Evolutionary conservation across 2,113 vertebrate genomes (phyloP).

Genomic region (Nerophis lumbriciformis): DNA sequence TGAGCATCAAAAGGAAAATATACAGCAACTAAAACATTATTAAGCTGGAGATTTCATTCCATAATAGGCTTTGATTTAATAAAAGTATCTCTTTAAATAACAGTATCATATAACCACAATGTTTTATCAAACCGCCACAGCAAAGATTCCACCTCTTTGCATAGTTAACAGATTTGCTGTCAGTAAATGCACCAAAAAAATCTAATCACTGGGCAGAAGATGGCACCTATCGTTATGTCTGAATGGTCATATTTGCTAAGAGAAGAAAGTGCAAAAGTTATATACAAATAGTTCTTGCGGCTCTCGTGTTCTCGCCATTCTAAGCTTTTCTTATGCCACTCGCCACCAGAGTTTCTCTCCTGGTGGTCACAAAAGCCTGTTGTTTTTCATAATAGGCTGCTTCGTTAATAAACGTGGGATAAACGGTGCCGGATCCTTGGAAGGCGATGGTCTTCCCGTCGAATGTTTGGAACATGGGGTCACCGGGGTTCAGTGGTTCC

Average conservation of each 20-base stretch:
- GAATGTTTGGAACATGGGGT: constrained; percentile 89
- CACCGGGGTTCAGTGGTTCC: constrained; percentile 85
- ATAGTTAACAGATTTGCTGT: constrained; percentile 59
- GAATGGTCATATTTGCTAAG: no score
- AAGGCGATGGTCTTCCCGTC: constrained; percentile 80
- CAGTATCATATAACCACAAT: constrained; percentile 50
- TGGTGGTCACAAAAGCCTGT: constrained; percentile 87
- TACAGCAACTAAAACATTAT: constrained; percentile 23
- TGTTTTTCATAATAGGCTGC: constrained; percentile 97
- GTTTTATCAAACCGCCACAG: background rate
- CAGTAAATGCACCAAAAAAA: constrained; percentile 31
- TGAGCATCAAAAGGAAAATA: constrained; percentile 49
- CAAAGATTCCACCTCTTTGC: constrained; percentile 52
- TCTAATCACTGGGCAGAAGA: constrained; percentile 37
- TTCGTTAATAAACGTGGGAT: constrained; percentile 93
- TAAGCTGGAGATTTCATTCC: constrained; percentile 27
- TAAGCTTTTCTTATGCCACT: constrained; percentile 68
- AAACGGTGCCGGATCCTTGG: constrained; percentile 76
- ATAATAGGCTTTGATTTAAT: constrained; percentile 40
- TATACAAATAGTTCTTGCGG: constrained; percentile 23
- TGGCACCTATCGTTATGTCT: constrained; percentile 30
- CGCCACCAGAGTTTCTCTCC: constrained; percentile 75
- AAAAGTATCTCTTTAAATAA: constrained; percentile 41
- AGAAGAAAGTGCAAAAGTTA: constrained; percentile 40
- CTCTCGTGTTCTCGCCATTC: background rate